A percentile compares a stretch with the other conserved stretches of the same genome.
Evolutionary conservation across 2,888 invertebrate genomes (phyloP).

Genomic region (Sarcophaga subvicina): DNA sequence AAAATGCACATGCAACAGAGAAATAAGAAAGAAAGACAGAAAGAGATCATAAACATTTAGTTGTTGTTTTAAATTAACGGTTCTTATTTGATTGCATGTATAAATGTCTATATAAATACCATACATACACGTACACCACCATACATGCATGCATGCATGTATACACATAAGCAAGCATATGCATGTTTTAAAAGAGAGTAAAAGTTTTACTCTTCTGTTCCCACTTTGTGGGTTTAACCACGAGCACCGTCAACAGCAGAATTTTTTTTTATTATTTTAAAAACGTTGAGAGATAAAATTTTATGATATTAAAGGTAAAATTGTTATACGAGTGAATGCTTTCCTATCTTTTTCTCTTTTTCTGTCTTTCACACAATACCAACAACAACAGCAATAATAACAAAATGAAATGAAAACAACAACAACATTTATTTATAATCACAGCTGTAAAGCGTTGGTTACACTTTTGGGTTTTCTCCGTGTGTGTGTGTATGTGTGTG

Average conservation of each 20-base stretch:
- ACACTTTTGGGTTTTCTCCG: neutral
- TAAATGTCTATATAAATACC: neutral
- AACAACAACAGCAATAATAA: neutral
- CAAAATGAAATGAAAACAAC: neutral
- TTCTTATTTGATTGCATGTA: slow-evolving; percentile 42
- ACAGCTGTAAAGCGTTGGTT: neutral
- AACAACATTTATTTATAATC: neutral
- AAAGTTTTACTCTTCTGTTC: no score
- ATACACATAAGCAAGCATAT: neutral
- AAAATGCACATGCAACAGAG: slow-evolving; percentile 64
- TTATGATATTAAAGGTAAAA: slow-evolving; percentile 67
- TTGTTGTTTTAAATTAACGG: slow-evolving; percentile 50
- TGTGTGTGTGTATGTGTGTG: neutral
- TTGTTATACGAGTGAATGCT: slow-evolving; percentile 57
- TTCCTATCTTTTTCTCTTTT: neutral
- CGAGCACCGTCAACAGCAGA: neutral
- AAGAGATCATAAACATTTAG: slow-evolving; percentile 54
- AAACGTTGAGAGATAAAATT: slow-evolving; percentile 45
- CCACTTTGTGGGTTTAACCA: slow-evolving; percentile 39
- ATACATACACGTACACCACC: neutral
- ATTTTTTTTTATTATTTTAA: slow-evolving; percentile 47
- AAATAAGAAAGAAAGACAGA: neutral
- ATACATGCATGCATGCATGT: neutral
- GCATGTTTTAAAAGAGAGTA: neutral
- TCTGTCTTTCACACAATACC: neutral